These are phyloP conservation scores for Parnassius orleans DNA, from an alignment of 2,888 invertebrate genomes.

Conservation along the genomic window DNA sequence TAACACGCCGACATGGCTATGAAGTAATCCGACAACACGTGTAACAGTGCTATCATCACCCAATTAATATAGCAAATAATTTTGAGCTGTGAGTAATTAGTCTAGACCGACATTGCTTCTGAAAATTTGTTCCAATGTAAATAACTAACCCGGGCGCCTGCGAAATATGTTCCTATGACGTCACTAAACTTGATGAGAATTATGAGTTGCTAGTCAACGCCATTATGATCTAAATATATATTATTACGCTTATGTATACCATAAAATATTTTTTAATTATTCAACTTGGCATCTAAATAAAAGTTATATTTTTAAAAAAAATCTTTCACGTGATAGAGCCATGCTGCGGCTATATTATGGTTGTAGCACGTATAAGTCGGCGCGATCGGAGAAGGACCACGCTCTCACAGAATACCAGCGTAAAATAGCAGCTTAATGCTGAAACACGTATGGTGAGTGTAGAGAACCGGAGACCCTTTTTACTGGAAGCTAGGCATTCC, in stretches of 20 bases:
- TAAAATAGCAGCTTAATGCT: too few species aligned
- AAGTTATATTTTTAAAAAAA: too few species aligned
- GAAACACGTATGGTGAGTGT: too few species aligned
- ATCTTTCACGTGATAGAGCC: too few species aligned
- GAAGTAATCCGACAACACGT: constrained; percentile 23
- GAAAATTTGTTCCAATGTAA: constrained; percentile 39
- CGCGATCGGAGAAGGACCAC: too few species aligned
- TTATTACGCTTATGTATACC: not conserved
- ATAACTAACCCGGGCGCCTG: constrained; percentile 28
- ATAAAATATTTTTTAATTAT: too few species aligned
- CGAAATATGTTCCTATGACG: constrained; percentile 24
- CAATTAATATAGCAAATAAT: constrained; percentile 18
- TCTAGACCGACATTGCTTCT: constrained; percentile 35
- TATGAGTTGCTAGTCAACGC: not conserved
- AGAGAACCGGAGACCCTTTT: too few species aligned
- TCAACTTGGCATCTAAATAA: too few species aligned
- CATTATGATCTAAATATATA: not conserved
- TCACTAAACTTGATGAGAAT: constrained; percentile 9
- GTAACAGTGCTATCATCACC: constrained; percentile 21
- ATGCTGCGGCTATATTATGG: too few species aligned
- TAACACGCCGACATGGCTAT: constrained; percentile 14
- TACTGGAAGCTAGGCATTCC: too few species aligned
- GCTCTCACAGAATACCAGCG: too few species aligned
- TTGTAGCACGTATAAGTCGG: too few species aligned
- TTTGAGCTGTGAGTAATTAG: constrained; percentile 35